phyloP scores from a whole-genome alignment of 2,888 invertebrate species.

The Siphonodentalium dalli region DNA sequence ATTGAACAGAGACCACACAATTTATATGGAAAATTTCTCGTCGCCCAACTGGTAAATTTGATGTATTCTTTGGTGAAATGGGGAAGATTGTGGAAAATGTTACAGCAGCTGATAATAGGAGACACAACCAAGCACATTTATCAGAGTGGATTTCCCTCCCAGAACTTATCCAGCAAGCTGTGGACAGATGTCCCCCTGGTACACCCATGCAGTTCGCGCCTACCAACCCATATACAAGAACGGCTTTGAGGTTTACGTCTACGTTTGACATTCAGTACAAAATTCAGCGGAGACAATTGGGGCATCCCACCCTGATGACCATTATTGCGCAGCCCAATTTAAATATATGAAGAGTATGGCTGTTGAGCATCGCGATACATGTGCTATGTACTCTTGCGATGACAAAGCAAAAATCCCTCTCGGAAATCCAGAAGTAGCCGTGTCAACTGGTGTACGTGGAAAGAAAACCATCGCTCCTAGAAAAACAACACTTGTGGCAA shows the following conservation, averaged over 20 bases:
- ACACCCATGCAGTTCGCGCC: constrained; percentile 27
- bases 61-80: constrained; percentile 18
- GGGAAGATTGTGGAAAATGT: constrained; percentile 18
- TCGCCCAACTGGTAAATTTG: constrained; percentile 15
- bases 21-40: too few species aligned
- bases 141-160: constrained; percentile 16
- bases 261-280: constrained; percentile 26
- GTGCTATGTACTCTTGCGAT: constrained; percentile 15
- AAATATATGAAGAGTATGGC: constrained; percentile 24
- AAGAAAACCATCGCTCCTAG: background rate
- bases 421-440: constrained; percentile 7
- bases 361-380: too few species aligned
- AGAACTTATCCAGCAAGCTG: constrained; percentile 14
- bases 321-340: constrained; percentile 27
- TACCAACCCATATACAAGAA: constrained; percentile 21
- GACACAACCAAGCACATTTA: constrained; percentile 20
- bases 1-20: too few species aligned
- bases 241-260: constrained; percentile 27
- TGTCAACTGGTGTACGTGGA: constrained; percentile 21
- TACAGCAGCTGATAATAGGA: constrained; percentile 26
- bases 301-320: constrained; percentile 23
- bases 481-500: background rate
- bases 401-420: constrained; percentile 20
- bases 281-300: constrained; percentile 29
- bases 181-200: constrained; percentile 17